Conservation (phyloP, 2,797 vertebrate genomes). For the Anniella stebbinsi region DNA sequence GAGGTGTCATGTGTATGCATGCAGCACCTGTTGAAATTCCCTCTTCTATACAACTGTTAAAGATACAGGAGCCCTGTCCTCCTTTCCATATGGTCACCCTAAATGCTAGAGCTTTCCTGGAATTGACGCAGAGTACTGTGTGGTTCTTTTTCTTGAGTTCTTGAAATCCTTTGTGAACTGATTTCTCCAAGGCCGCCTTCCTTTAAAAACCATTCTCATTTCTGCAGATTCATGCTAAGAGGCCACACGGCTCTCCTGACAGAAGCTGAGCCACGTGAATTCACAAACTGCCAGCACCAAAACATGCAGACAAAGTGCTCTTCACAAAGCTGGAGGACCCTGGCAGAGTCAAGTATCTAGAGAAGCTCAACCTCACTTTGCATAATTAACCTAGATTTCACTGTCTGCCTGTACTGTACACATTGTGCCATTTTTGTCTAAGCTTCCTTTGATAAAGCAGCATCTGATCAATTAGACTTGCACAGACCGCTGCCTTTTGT, state of each 20-base stretch:
- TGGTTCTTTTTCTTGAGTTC: neutral
- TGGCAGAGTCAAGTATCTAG: neutral
- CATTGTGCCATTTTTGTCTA: constrained; percentile 17
- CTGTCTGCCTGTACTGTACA: constrained; percentile 16
- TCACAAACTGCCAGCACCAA: neutral
- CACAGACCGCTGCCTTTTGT: constrained; percentile 4
- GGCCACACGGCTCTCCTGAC: neutral
- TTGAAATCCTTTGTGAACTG: neutral
- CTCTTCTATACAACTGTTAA: no score
- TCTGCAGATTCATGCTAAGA: neutral
- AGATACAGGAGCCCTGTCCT: no score
- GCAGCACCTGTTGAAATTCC: no score
- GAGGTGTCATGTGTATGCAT: no score
- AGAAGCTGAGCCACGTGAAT: neutral
- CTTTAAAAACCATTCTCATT: neutral
- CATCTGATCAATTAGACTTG: constrained; percentile 25
- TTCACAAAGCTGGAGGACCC: constrained; percentile 16
- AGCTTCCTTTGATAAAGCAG: constrained; percentile 40
- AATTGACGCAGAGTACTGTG: neutral
- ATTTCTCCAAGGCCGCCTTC: neutral
- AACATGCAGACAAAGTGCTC: neutral
- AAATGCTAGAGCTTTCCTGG: neutral
- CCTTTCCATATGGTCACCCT: no score
- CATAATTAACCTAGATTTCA: constrained; percentile 37
- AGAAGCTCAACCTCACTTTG: neutral